Evolutionary conservation across 2,888 invertebrate genomes (phyloP), one percentile per base, ranked within the genome.

Genomic region (Lepidocyrtoides sp.): DNA sequence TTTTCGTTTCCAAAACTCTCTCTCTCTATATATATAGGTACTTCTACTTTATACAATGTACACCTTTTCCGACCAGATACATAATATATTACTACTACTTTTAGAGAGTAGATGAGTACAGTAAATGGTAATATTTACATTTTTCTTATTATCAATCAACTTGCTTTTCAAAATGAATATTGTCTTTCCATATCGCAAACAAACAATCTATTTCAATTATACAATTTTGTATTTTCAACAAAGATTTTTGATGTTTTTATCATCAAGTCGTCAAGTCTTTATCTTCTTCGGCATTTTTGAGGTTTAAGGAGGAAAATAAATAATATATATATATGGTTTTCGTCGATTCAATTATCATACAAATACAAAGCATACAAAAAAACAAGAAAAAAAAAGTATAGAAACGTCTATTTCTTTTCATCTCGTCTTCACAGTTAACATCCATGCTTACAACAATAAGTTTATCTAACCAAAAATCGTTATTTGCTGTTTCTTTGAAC

Each of bases 161-260:
- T 87, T 87, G 86, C 79, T 81, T 82, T 72, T 89, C n/a, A 48
- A 82, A 72, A 89, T 89, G 32, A 91, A 91, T 91, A 82, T 87
- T 63, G 91, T 91, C 91, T 91, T 91, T 91, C 91, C 91, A 91
- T 75, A 89, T 90, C 54, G 75, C 85, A 51, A 63, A 75, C 75
- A 83, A 79, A 79, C 44, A 51, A 87, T 48, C 75, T 54, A 57
- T 54, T 81, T 88, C 77, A 77, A 60, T 72, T 57, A n/a, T 63
- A 77, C 51, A 88, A 26, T 88, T 88, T 88, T 88, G 82, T 72
- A 82, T 89, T 89, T 88, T 82, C 10, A 82, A 72, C 72, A 69
- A 82, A 23, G 12, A 36, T 23, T 72, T 12, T 72, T 32, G 36
- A 32, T 85, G 86, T 77, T 79, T 77, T 63, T n/a, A n/a, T n/a